Evolutionary conservation across 2,888 invertebrate species (phyloP).

Genomic region (Pelosia muscerda): DNA sequence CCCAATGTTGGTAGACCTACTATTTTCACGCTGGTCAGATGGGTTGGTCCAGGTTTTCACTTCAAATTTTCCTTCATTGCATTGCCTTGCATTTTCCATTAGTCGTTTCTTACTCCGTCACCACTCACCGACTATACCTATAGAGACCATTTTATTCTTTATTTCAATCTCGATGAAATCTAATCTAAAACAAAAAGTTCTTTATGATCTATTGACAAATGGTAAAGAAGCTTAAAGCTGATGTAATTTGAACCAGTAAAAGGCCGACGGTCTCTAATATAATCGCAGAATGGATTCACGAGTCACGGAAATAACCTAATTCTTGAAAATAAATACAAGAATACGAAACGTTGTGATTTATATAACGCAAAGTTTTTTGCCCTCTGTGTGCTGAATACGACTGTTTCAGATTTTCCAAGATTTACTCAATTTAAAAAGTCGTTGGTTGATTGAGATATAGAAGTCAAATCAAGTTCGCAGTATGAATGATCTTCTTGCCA

Average conservation of each 20-base stretch:
- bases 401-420: constrained; percentile 34
- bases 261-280: constrained; percentile 50
- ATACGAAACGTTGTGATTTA: constrained; percentile 23
- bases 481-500: constrained; percentile 28
- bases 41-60: too few species aligned
- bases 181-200: not conserved
- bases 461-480: not conserved
- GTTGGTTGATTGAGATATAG: not conserved
- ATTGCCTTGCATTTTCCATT: too few species aligned
- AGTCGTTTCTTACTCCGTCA: too few species aligned
- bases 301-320: constrained; percentile 65
- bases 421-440: constrained; percentile 26
- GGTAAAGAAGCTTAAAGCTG: constrained; percentile 5
- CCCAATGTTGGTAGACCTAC: too few species aligned
- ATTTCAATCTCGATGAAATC: too few species aligned
- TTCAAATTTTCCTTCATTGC: too few species aligned
- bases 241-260: constrained; percentile 8
- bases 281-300: constrained; percentile 59
- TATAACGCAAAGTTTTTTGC: constrained; percentile 36
- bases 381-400: constrained; percentile 54
- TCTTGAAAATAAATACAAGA: constrained; percentile 30
- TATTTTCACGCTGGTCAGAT: too few species aligned
- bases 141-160: too few species aligned
- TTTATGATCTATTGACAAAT: not conserved
- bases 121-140: too few species aligned